Percentiles rank a stretch among this genome's conserved stretches.
Conservation (phyloP, 2,888 invertebrate genomes). For the Andrena chrysosceles region DNA sequence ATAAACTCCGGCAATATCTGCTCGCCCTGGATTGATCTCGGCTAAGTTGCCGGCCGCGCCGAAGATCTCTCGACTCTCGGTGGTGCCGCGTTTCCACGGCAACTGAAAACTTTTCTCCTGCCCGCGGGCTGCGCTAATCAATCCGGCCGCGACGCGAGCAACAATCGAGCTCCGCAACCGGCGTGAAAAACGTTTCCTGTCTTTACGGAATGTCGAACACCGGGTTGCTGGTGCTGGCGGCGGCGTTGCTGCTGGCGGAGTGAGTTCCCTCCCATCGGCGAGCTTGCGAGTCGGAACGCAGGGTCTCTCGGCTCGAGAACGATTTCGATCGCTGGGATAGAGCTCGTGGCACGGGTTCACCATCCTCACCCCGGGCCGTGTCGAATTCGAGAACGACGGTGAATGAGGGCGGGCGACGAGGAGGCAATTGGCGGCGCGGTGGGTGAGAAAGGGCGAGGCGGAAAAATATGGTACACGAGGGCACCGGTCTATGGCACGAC, state of each 20-base stretch:
- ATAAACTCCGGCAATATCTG: conserved; percentile 34
- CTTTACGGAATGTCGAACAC: conserved; percentile 4
- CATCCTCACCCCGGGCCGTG: conserved; percentile 10
- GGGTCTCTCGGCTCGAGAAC: not conserved
- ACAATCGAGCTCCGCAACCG: not conserved
- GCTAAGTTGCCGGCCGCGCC: conserved; percentile 23
- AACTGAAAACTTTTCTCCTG: conserved; percentile 41
- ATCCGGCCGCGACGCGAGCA: conserved; percentile 10
- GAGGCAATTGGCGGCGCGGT: conserved; percentile 57
- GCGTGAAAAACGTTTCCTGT: conserved; percentile 17
- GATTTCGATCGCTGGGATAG: conserved; percentile 30
- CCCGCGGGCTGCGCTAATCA: conserved; percentile 40
- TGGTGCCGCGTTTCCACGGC: conserved; percentile 30
- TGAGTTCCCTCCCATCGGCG: not conserved
- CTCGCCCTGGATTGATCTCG: conserved; percentile 30
- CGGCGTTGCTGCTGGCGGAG: conserved; percentile 2
- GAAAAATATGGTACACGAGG: conserved; percentile 81
- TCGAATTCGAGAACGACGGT: conserved; percentile 57
- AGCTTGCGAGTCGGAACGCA: conserved; percentile 11
- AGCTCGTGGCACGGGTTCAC: conserved; percentile 19
- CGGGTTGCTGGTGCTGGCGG: not conserved
- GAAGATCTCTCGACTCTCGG: conserved; percentile 46
- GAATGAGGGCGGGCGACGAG: conserved; percentile 63
- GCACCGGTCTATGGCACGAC: conserved; percentile 79
- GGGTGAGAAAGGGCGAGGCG: conserved; percentile 56